These are phyloP conservation scores for Corythornis leucogaster DNA, from an alignment of 2,797 vertebrate genomes.

Conservation along the genomic window DNA sequence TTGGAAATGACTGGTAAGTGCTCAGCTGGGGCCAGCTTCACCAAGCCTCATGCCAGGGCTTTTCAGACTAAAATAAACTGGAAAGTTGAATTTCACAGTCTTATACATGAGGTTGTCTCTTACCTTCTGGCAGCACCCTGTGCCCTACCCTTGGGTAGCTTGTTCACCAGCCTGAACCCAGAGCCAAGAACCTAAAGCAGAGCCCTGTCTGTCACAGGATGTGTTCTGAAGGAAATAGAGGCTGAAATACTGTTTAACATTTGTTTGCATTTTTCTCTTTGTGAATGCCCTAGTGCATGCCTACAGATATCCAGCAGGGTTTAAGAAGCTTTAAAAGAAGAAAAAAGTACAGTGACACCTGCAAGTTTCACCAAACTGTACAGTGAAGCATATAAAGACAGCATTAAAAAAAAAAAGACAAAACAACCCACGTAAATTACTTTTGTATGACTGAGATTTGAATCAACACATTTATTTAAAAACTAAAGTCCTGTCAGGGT, in stretches of 20 bases:
- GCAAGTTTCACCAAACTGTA: neutral
- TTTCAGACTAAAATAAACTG: neutral
- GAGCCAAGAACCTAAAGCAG: neutral
- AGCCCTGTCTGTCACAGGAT: neutral
- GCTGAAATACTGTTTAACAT: neutral
- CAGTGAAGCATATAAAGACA: neutral
- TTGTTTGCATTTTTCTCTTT: neutral
- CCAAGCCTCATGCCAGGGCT: neutral
- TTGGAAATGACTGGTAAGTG: neutral
- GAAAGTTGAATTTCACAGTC: neutral
- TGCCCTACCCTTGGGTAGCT: neutral
- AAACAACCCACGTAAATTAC: neutral
- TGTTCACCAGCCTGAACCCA: neutral
- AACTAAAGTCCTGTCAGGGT: constrained; percentile 2
- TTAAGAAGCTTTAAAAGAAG: neutral
- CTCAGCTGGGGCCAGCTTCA: neutral
- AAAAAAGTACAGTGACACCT: neutral
- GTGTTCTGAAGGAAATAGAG: neutral
- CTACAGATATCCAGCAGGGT: neutral
- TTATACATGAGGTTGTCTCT: neutral
- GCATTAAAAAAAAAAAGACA: constrained; percentile 2
- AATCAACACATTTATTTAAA: constrained; percentile 24
- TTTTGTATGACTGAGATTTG: constrained; percentile 14
- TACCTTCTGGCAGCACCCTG: neutral
- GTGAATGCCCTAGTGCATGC: neutral